Percentiles rank a stretch among this genome's conserved stretches.
phyloP scores from a whole-genome alignment of 2,797 vertebrate genomes.

The Crenichthys baileyi region DNA sequence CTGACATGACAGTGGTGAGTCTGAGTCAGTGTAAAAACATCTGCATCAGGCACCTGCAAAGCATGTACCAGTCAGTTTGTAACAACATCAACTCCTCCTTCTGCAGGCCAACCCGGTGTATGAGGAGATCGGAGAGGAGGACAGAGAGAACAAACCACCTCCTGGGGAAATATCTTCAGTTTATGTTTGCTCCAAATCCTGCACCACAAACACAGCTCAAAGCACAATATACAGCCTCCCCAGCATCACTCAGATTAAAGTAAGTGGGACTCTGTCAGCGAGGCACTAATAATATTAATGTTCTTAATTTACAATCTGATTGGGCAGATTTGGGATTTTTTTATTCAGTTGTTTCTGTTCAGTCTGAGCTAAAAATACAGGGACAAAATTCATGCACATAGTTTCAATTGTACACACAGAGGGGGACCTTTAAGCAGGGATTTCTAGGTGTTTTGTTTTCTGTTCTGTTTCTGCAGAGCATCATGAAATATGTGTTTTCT shows the following conservation, averaged over 20 bases:
- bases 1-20: background rate
- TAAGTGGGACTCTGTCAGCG: background rate
- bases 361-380: background rate
- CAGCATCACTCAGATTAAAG: background rate
- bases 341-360: background rate
- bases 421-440: background rate
- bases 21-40: background rate
- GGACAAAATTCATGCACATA: background rate
- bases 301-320: background rate
- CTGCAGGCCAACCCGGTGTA: background rate
- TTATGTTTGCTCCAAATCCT: background rate
- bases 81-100: background rate
- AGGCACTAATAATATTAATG: background rate
- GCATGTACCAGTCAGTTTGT: background rate
- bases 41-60: background rate
- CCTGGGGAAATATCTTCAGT: background rate
- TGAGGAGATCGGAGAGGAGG: background rate
- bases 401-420: background rate
- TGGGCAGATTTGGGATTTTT: too few species aligned
- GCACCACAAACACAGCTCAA: background rate
- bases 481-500: background rate
- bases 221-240: background rate
- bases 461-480: too few species aligned
- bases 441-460: background rate
- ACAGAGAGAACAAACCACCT: background rate